A percentile compares a stretch with the other conserved stretches of the same genome.
Conservation (phyloP, 2,888 invertebrate species). For the Eupithecia vulgata region DNA sequence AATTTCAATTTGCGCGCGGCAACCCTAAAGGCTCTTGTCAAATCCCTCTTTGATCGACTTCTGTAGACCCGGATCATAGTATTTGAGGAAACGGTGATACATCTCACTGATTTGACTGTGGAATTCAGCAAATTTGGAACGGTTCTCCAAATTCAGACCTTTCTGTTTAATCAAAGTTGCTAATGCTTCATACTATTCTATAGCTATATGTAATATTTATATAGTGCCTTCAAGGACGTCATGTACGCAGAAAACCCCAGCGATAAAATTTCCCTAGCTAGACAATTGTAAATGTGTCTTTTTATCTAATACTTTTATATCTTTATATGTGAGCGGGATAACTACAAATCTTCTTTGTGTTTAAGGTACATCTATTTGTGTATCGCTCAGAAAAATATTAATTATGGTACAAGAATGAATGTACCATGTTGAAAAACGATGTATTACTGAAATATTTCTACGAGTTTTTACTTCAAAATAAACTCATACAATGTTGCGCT, state of each 20-base stretch:
- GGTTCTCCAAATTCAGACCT: constrained; percentile 6
- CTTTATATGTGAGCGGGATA: too few species aligned
- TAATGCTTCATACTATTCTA: not conserved
- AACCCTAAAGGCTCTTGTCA: constrained; percentile 59
- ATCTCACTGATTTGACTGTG: constrained; percentile 19
- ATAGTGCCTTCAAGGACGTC: not conserved
- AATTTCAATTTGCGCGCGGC: constrained; percentile 68
- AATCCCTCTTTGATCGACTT: constrained; percentile 80
- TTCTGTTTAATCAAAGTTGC: not conserved
- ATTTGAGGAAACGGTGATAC: constrained; percentile 21
- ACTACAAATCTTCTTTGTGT: too few species aligned
- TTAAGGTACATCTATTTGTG: too few species aligned
- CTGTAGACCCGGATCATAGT: constrained; percentile 49
- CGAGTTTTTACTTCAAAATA: not conserved
- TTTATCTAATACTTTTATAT: not conserved
- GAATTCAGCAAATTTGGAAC: constrained; percentile 4
- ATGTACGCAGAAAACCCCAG: not conserved
- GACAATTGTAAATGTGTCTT: not conserved
- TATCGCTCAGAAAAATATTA: not conserved
- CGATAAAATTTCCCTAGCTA: not conserved
- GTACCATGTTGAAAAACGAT: not conserved
- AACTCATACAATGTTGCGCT: constrained; percentile 18
- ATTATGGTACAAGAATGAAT: not conserved
- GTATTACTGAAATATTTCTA: not conserved
- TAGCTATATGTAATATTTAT: not conserved